Conservation (phyloP, 1,140 invertebrate genomes). For the Bombus vancouverensis region DNA sequence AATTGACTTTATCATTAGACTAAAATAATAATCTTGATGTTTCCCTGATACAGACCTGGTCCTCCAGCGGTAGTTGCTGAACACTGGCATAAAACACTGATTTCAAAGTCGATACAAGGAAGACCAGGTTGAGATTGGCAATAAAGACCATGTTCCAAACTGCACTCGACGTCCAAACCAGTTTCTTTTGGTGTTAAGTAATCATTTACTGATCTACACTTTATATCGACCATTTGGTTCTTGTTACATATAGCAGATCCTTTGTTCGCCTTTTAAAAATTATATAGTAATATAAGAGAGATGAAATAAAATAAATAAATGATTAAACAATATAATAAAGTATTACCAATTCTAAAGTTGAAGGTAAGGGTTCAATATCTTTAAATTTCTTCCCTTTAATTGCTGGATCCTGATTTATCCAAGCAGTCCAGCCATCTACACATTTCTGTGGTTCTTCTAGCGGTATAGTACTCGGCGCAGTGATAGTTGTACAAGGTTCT, state of each 20-base stretch:
- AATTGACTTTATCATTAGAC: not conserved
- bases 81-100: constrained; percentile 88
- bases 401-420: constrained; percentile 86
- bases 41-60: not conserved
- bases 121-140: constrained; percentile 82
- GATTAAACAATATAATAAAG: not conserved
- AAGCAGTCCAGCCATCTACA: constrained; percentile 88
- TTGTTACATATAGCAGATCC: constrained; percentile 83
- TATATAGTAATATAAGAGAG: not conserved
- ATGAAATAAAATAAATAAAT: not conserved
- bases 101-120: constrained; percentile 88
- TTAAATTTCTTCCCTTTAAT: constrained; percentile 79
- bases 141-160: constrained; percentile 87
- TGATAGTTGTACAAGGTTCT: constrained; percentile 84
- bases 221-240: constrained; percentile 87
- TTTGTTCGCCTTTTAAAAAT: constrained; percentile 67
- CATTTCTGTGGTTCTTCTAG: constrained; percentile 81
- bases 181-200: constrained; percentile 86
- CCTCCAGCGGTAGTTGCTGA: constrained; percentile 37
- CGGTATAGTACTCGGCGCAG: constrained; percentile 61
- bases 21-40: not conserved
- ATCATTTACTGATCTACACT: constrained; percentile 87
- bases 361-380: constrained; percentile 86
- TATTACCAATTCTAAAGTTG: constrained; percentile 81
- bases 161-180: constrained; percentile 89